Evolutionary conservation across 2,797 vertebrate species (phyloP), one percentile per base, ranked within the genome.

Genomic region (Pygocentrus nattereri): DNA sequence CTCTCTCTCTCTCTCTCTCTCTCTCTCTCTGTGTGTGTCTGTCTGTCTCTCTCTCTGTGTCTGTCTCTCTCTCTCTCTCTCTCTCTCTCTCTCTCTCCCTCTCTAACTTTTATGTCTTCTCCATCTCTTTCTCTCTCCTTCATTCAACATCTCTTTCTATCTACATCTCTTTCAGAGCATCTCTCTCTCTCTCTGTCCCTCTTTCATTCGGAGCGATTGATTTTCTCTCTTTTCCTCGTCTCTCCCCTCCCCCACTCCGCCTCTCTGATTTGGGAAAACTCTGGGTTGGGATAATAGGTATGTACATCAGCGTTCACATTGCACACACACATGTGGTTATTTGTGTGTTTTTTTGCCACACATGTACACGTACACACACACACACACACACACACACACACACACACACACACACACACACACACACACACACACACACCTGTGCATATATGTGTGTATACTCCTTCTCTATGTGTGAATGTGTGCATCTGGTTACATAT

Each of bases 251-350:
- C 89, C 91, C 87, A 89, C 74, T 76, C 76, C 78, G 65, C 58
- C 58, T 59, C 23, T 59, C 58, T 25, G 58, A 59, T 25, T 59
- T 59, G 23, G 58, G 58, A 59, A 59, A 59, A 23, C 58, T 59
- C 58, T 59, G 58, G 78, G 70, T 62, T 92, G 89, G 93, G 84
- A 90, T 81, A 85, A 89, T 94, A 95, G 94, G 94, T 94, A 95
- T 93, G 94, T 94, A 90, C 86, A 78, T 90, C 89, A 91, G 91
- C 92, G 89, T 92, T 90, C 41, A 44, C 41, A 12, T 10, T 86
- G 90, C 21, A 0, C 19, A 6, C 54, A 19, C 64, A 27, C 54
- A 44, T 64, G 56, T 79, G 41, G 44, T 15, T 70, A n/a, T 78
- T 31, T 56, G 13, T 59, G 49, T 58, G 31, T 6, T 34, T 34